Evolutionary conservation across 2,797 vertebrate species (phyloP).

Genomic region (Rhinella marina): DNA sequence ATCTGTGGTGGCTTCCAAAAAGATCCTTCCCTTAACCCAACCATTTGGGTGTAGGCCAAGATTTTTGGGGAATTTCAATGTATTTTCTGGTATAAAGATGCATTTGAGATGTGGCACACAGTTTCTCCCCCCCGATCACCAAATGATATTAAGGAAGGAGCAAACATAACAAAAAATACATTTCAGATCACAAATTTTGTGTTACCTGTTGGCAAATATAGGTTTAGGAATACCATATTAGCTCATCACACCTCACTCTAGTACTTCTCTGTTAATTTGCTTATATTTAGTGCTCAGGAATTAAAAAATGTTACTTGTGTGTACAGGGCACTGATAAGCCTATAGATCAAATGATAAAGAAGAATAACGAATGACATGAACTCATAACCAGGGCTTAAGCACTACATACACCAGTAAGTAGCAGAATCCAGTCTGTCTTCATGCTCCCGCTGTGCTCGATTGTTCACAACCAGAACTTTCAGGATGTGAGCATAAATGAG

Average conservation of each 20-base stretch:
- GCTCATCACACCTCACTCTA: background rate
- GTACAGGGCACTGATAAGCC: background rate
- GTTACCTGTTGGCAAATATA: background rate
- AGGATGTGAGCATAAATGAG: too few relatives aligned
- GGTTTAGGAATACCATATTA: too few relatives aligned
- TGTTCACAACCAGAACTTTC: too few relatives aligned
- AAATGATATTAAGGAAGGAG: background rate
- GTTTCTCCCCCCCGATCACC: background rate
- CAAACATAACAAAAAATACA: background rate
- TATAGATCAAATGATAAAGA: background rate
- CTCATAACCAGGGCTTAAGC: background rate
- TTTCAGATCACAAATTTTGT: background rate
- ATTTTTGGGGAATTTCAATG: background rate
- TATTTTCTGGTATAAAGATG: constrained; percentile 15
- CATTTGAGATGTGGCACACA: constrained; percentile 19
- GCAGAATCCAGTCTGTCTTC: too few relatives aligned
- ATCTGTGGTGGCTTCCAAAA: constrained; percentile 46
- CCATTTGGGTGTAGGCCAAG: constrained; percentile 21
- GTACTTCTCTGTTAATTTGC: background rate
- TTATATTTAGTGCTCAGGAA: background rate
- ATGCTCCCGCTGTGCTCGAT: background rate
- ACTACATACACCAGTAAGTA: background rate
- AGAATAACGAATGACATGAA: background rate
- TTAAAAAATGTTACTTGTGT: background rate
- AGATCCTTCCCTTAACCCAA: constrained; percentile 43